Evolutionary conservation across 1,140 invertebrate genomes (phyloP).

Genomic region (Ostrea edulis): DNA sequence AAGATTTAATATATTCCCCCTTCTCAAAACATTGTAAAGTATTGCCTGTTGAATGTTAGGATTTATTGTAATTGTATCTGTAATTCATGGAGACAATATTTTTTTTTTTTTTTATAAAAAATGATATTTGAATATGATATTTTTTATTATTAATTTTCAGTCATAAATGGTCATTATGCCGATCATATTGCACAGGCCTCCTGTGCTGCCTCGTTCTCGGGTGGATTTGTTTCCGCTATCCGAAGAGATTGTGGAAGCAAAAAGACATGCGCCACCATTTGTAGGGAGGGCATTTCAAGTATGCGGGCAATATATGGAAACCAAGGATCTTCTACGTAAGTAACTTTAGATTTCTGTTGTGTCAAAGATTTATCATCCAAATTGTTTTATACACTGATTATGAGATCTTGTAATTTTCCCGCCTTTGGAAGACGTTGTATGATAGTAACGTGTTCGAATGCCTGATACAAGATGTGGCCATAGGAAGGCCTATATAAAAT

Average conservation of each 20-base stretch:
- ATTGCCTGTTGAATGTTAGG: too few species aligned
- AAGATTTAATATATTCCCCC: too few species aligned
- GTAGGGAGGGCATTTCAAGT: neutral
- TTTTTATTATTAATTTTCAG: neutral
- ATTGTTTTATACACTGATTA: neutral
- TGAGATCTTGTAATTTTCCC: too few species aligned
- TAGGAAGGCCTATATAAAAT: too few species aligned
- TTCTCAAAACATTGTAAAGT: too few species aligned
- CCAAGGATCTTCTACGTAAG: neutral
- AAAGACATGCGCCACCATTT: neutral
- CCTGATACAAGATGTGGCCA: too few species aligned
- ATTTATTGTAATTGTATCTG: too few species aligned
- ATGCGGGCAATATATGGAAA: slow-evolving; percentile 1
- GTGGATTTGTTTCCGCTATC: neutral
- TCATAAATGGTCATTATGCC: neutral
- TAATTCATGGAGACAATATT: too few species aligned
- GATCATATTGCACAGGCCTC: neutral
- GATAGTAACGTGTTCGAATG: too few species aligned
- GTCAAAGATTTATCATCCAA: neutral
- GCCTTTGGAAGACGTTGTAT: too few species aligned
- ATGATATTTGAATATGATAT: too few species aligned
- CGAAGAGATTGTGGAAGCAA: neutral
- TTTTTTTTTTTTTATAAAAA: too few species aligned
- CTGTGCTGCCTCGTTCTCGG: neutral
- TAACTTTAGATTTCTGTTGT: neutral